Percentiles rank a stretch among this genome's conserved stretches.
Conservation (phyloP, 2,113 vertebrate genomes). For the Toxotes jaculatrix region DNA sequence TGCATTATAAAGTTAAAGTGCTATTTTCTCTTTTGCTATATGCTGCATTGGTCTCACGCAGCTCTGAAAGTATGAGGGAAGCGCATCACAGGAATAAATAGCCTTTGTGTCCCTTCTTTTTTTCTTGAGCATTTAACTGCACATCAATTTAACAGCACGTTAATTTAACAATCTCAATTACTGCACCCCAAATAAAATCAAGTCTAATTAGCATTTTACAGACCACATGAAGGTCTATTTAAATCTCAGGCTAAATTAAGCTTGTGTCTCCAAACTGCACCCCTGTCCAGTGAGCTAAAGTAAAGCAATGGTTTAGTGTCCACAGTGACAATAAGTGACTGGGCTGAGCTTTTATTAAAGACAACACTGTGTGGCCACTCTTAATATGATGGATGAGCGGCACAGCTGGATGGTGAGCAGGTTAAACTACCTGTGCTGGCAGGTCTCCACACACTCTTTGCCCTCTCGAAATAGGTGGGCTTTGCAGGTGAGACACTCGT, state of each 20-base stretch:
- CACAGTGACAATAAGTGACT: conserved; percentile 28
- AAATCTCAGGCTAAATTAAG: conserved; percentile 66
- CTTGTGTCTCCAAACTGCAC: conserved; percentile 27
- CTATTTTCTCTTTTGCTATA: neutral
- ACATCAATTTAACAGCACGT: conserved; percentile 75
- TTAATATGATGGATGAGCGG: conserved; percentile 41
- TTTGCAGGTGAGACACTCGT: conserved; percentile 88
- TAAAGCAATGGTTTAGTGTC: conserved; percentile 8
- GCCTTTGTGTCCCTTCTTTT: conserved; percentile 51
- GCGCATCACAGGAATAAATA: conserved; percentile 28
- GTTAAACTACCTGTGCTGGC: conserved; percentile 87
- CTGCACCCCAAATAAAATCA: conserved; percentile 53
- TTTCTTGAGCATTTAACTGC: conserved; percentile 62
- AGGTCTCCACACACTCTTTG: conserved; percentile 87
- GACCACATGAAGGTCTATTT: conserved; percentile 57
- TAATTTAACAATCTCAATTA: conserved; percentile 72
- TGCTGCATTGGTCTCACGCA: neutral
- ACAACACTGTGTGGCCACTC: conserved; percentile 3
- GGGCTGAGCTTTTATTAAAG: conserved; percentile 49
- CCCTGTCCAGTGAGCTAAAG: conserved; percentile 18
- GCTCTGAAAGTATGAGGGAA: conserved; percentile 12
- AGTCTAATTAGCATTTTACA: conserved; percentile 69
- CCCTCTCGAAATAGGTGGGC: conserved; percentile 85
- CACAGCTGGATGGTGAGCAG: conserved; percentile 18
- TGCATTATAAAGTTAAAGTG: neutral